These are phyloP conservation scores for Athrips mouffetella DNA, from an alignment of 2,888 invertebrate genomes.

Conservation along the genomic window DNA sequence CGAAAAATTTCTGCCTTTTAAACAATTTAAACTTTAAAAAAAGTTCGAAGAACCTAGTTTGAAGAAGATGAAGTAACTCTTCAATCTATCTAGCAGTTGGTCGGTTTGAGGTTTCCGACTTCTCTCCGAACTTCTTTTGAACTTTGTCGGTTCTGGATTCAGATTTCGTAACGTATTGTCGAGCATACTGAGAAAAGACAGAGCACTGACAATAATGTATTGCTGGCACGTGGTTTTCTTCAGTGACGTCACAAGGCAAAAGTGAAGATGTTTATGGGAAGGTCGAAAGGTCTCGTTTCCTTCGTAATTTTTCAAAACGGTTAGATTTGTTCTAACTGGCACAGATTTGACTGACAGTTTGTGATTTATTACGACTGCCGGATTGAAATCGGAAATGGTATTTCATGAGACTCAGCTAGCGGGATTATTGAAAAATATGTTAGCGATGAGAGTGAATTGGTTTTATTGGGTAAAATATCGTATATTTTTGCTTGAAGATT, in stretches of 20 bases:
- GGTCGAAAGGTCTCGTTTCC: neutral
- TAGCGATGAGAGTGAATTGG: neutral
- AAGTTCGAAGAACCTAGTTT: neutral
- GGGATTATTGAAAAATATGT: slow-evolving; percentile 6
- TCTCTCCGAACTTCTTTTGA: slow-evolving; percentile 1
- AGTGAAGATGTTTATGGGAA: neutral
- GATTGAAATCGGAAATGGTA: slow-evolving; percentile 7
- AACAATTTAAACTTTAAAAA: slow-evolving; percentile 3
- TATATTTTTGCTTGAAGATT: slow-evolving; percentile 5
- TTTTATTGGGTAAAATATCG: no score
- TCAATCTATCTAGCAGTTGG: neutral
- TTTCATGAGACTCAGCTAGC: neutral
- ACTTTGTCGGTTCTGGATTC: neutral
- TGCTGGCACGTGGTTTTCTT: neutral
- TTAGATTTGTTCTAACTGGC: slow-evolving; percentile 8
- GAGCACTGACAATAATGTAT: neutral
- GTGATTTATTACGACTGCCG: slow-evolving; percentile 14
- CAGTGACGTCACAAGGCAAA: neutral
- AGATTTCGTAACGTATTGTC: slow-evolving; percentile 2
- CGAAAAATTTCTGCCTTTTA: no score
- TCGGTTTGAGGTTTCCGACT: slow-evolving; percentile 4
- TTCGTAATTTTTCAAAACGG: slow-evolving; percentile 10
- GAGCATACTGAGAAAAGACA: neutral
- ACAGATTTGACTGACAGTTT: slow-evolving; percentile 12
- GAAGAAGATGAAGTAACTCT: slow-evolving; percentile 2